A percentile compares a stretch with the other conserved stretches of the same genome.
Evolutionary conservation across 2,888 invertebrate species (phyloP).

Genomic region (Tipula helvola): DNA sequence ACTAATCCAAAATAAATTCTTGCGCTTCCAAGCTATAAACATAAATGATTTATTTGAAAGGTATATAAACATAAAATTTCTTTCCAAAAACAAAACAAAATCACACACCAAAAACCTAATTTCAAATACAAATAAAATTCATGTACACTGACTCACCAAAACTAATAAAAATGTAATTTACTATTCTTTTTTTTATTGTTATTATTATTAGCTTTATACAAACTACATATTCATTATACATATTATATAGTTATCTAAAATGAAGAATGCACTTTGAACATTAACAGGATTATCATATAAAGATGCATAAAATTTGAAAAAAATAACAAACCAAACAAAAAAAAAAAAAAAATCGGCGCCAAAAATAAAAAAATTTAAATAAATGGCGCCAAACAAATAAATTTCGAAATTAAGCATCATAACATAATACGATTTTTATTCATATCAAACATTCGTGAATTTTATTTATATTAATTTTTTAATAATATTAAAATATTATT

Average conservation of each 20-base stretch:
- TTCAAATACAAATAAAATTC: neutral
- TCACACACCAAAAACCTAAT: neutral
- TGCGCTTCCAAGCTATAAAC: neutral
- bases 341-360: neutral
- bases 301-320: neutral
- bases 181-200: neutral
- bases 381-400: neutral
- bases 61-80: neutral
- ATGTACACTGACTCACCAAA: neutral
- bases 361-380: neutral
- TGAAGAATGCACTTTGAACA: neutral
- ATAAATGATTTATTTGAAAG: neutral
- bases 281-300: neutral
- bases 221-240: neutral
- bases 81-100: neutral
- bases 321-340: too few species aligned
- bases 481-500: neutral
- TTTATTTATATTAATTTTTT: neutral
- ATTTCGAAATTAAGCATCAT: neutral
- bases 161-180: neutral
- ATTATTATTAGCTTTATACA: neutral
- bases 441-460: neutral
- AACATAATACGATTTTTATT: neutral
- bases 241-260: neutral
- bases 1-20: neutral